Evolutionary conservation across 1,140 invertebrate genomes (phyloP), one percentile per base, ranked within the genome.

Genomic region (Amyelois transitella): DNA sequence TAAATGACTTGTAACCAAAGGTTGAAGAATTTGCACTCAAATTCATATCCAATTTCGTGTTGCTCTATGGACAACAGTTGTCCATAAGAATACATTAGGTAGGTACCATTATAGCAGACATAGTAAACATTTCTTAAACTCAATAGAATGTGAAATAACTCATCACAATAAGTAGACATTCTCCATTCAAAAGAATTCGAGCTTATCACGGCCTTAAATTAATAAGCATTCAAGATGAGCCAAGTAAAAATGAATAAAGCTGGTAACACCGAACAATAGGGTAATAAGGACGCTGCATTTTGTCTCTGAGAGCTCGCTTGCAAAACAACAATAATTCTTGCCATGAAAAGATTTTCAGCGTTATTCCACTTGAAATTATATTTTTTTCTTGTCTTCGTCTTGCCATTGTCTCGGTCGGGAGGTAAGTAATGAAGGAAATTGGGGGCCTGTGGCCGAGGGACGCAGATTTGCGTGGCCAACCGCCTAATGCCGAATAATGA

Each of bases 341-440:
- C 84, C 72, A 72, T 87, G 84, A 87, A 87, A 87, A 87, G 84
- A 86, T 87, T 87, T 86, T 84, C 82, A 87, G 79, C 82, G 80
- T 84, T 87, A 87, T 84, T 87, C 82, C 82, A 87, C 84, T 87
- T 87, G 82, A 87, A 86, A 86, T 87, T 87, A 85, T 77, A 64
- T 82, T 80, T 86, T 84, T 81, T 85, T 85, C 73, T 75, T 80
- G 77, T 82, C 75, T 68, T 82, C 77, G 76, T 87, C 84, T 85
- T 87, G 72, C 81, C 72, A 85, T 87, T 87, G 84, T 87, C 84
- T 87, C 81, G 81, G 74, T 66, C 64, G 69, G 66, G 74, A 86
- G 80, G 84, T 86, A 86, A 86, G 83, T 87, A 87, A 87, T 87
- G 84, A 87, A 81, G 78, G 81, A 82, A 87, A 87, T 87, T 85